Evolutionary conservation across 2,888 invertebrate genomes (phyloP).

Genomic region (Leptinotarsa haldemani): DNA sequence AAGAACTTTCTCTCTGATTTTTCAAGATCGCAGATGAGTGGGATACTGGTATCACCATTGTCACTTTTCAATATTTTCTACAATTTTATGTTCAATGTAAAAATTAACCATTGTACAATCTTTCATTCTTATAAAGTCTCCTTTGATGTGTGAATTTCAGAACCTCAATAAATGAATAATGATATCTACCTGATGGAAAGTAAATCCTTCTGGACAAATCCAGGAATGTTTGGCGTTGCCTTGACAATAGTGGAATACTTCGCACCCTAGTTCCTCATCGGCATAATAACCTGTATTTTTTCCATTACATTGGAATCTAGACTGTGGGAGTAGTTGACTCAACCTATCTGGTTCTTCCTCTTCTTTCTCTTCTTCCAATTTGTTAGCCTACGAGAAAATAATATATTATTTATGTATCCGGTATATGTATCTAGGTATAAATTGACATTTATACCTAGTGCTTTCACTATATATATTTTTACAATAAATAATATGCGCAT

Average conservation of each 20-base stretch:
- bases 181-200: constrained; percentile 81
- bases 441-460: neutral
- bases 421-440: no score
- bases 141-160: no score
- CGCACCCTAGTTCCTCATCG: constrained; percentile 87
- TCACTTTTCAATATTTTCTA: no score
- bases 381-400: constrained; percentile 38
- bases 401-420: neutral
- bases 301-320: constrained; percentile 83
- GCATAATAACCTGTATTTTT: constrained; percentile 92
- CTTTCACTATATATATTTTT: neutral
- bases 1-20: no score
- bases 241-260: constrained; percentile 94
- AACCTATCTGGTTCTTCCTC: constrained; percentile 89
- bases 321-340: constrained; percentile 80
- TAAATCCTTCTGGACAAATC: constrained; percentile 93
- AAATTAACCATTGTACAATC: no score
- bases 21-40: no score
- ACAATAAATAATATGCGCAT: no score
- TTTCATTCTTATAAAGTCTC: no score
- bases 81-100: no score
- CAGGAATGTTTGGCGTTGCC: constrained; percentile 91
- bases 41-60: no score
- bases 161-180: no score
- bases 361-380: constrained; percentile 72